Evolutionary conservation across 2,888 invertebrate species (phyloP).

Genomic region (Chrysotoxum bicinctum): DNA sequence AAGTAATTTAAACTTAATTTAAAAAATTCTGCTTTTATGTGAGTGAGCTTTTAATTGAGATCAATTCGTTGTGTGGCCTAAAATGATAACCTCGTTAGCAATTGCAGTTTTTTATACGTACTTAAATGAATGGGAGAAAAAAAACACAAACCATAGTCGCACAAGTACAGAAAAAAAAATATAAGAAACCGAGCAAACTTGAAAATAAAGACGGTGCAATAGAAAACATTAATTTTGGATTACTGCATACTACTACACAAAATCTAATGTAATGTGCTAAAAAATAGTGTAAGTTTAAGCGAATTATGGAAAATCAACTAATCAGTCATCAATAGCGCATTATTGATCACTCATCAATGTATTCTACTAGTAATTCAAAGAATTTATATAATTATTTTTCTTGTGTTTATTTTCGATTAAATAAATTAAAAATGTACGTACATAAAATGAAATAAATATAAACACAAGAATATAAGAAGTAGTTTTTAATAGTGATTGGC

Average conservation of each 20-base stretch:
- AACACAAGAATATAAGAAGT: too few species aligned
- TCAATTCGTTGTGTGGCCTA: background rate
- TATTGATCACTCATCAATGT: background rate
- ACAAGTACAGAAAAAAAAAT: background rate
- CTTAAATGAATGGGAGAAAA: background rate
- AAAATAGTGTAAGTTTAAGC: background rate
- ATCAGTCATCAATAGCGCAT: background rate
- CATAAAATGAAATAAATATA: too few species aligned
- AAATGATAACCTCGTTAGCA: background rate
- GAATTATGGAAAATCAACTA: background rate
- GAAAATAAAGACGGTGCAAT: background rate
- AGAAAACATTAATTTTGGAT: background rate
- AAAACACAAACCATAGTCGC: too few species aligned
- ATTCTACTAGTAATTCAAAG: too few species aligned
- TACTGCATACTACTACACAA: background rate
- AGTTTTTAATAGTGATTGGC: too few species aligned
- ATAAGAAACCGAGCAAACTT: background rate
- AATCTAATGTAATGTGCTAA: background rate
- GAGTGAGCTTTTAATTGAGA: constrained; percentile 1
- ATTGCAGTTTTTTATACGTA: background rate
- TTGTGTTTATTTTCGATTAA: too few species aligned
- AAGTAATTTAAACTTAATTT: background rate
- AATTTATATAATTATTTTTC: too few species aligned
- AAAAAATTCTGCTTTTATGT: background rate
- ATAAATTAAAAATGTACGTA: too few species aligned